phyloP scores from a whole-genome alignment of 2,888 invertebrate species.

The Hipparchia sbordonii region DNA sequence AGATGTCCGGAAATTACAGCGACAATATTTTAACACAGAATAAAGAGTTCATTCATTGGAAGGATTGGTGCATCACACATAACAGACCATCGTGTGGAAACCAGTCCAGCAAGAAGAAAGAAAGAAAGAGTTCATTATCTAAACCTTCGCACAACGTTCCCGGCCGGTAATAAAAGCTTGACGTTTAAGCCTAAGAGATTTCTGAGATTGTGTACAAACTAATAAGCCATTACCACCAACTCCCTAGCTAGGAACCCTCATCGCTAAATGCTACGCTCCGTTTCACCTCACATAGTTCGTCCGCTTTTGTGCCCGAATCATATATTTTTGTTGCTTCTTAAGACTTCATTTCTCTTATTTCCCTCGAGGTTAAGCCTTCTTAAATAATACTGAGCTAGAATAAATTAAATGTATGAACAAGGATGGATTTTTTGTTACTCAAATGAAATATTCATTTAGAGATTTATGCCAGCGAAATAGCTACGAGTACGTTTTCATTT shows the following conservation, averaged over 20 bases:
- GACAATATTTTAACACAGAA: too few species aligned
- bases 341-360: constrained; percentile 34
- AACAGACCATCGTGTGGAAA: too few species aligned
- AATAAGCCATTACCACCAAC: too few species aligned
- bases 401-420: constrained; percentile 18
- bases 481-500: not conserved
- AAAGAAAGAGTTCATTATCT: too few species aligned
- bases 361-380: constrained; percentile 26
- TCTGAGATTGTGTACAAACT: too few species aligned
- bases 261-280: constrained; percentile 63
- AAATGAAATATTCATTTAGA: constrained; percentile 3
- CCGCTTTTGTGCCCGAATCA: constrained; percentile 46
- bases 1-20: too few species aligned
- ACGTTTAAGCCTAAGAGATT: too few species aligned
- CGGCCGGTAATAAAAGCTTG: too few species aligned
- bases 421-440: not conserved
- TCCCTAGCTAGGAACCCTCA: constrained; percentile 54
- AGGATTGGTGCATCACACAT: too few species aligned
- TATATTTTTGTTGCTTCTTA: constrained; percentile 35
- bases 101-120: too few species aligned
- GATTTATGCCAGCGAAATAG: not conserved
- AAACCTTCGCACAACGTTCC: too few species aligned
- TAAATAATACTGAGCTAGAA: constrained; percentile 23
- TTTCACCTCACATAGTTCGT: constrained; percentile 64
- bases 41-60: too few species aligned